These are phyloP conservation scores for Danio kyathit DNA, from an alignment of 2,797 vertebrate species.

Conservation along the genomic window DNA sequence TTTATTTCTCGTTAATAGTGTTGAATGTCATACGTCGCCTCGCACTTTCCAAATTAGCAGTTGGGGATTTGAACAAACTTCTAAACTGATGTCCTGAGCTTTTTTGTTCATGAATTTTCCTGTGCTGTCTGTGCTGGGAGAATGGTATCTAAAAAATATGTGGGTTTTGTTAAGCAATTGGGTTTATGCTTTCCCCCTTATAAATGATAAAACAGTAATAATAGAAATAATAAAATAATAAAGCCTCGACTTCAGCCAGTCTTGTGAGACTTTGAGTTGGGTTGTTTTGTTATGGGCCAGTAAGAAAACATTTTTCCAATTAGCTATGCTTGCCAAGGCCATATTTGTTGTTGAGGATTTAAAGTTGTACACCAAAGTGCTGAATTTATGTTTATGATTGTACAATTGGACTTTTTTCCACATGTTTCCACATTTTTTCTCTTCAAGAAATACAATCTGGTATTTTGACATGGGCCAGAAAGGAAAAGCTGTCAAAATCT, in stretches of 20 bases:
- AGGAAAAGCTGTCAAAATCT: too few species aligned
- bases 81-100: background rate
- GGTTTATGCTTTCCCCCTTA: background rate
- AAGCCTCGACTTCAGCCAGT: background rate
- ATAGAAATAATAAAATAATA: too few species aligned
- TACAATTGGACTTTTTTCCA: too few species aligned
- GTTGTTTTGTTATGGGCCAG: background rate
- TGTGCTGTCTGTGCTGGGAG: background rate
- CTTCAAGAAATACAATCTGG: too few species aligned
- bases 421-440: too few species aligned
- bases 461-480: too few species aligned
- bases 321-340: too few species aligned
- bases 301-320: background rate
- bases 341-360: too few species aligned
- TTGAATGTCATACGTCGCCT: constrained; percentile 14
- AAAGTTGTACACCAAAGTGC: too few species aligned
- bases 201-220: background rate
- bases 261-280: background rate
- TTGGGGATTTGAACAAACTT: constrained; percentile 10
- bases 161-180: background rate
- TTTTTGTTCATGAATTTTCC: background rate
- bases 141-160: background rate
- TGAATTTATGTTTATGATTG: too few species aligned
- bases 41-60: constrained; percentile 10
- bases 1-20: constrained; percentile 8